A percentile compares a stretch with the other conserved stretches of the same genome.
Conservation (phyloP, 1,140 invertebrate genomes). For the Centruroides sculpturatus region DNA sequence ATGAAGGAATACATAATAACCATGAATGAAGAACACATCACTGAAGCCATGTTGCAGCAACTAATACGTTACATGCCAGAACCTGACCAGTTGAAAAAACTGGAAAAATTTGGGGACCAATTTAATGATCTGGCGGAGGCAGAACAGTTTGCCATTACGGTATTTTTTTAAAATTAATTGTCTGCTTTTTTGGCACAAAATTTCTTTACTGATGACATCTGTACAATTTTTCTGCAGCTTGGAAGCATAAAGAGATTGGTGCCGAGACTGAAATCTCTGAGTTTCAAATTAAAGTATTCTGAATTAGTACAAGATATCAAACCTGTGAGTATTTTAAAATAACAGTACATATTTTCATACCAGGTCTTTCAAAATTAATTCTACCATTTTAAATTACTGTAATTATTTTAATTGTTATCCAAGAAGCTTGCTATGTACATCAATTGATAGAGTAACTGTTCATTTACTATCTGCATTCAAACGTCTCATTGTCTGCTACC, state of each 20-base stretch:
- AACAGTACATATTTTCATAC: background rate
- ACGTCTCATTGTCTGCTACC: too few relatives aligned
- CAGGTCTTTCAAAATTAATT: background rate
- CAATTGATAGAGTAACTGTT: too few relatives aligned
- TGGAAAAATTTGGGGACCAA: constrained; percentile 60
- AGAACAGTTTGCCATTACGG: constrained; percentile 88
- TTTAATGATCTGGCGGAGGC: constrained; percentile 71
- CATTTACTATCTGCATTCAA: too few relatives aligned
- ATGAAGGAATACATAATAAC: constrained; percentile 66
- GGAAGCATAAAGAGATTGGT: constrained; percentile 68
- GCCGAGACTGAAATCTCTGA: constrained; percentile 73
- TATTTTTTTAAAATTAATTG: constrained; percentile 27
- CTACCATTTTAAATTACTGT: too few relatives aligned
- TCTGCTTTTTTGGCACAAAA: background rate
- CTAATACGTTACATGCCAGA: constrained; percentile 65
- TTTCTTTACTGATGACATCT: background rate
- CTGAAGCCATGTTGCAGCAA: constrained; percentile 34
- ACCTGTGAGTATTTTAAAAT: constrained; percentile 46
- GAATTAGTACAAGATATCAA: constrained; percentile 81
- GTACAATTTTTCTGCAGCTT: constrained; percentile 34
- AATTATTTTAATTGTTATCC: too few relatives aligned
- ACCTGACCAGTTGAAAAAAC: constrained; percentile 67
- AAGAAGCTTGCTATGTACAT: too few relatives aligned
- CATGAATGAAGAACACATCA: constrained; percentile 71
- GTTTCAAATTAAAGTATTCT: constrained; percentile 70